phyloP scores from a whole-genome alignment of 2,797 vertebrate species.

The Chrosomus eos region DNA sequence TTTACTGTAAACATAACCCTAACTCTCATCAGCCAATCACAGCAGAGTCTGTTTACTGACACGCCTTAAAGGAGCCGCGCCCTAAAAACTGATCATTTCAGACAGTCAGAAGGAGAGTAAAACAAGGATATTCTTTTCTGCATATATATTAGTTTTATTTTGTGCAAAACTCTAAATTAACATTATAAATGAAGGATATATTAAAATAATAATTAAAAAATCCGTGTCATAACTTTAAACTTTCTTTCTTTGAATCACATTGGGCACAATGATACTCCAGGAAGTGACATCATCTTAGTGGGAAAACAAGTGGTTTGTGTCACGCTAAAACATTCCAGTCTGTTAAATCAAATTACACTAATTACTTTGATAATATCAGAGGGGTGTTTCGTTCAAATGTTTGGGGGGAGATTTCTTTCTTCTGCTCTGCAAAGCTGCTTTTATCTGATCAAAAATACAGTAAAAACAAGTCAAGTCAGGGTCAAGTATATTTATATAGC shows the following conservation, averaged over 20 bases:
- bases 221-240: not conserved
- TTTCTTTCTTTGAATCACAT: not conserved
- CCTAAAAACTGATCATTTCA: not conserved
- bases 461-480: too few relatives aligned
- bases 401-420: not conserved
- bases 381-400: not conserved
- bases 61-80: not conserved
- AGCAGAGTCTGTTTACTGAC: not conserved
- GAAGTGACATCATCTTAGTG: not conserved
- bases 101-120: not conserved
- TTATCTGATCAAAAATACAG: not conserved
- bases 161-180: not conserved
- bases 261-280: constrained; percentile 68
- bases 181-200: not conserved
- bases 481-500: too few relatives aligned
- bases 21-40: too few relatives aligned
- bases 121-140: not conserved
- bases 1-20: too few relatives aligned
- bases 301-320: not conserved
- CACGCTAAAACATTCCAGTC: not conserved
- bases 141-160: not conserved
- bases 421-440: rapidly evolving
- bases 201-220: not conserved
- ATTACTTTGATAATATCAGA: not conserved
- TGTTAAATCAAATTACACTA: not conserved